A percentile compares a stretch with the other conserved stretches of the same genome.
These are phyloP conservation scores for Myripristis murdjan DNA, from an alignment of 2,797 vertebrate species.

Conservation along the genomic window DNA sequence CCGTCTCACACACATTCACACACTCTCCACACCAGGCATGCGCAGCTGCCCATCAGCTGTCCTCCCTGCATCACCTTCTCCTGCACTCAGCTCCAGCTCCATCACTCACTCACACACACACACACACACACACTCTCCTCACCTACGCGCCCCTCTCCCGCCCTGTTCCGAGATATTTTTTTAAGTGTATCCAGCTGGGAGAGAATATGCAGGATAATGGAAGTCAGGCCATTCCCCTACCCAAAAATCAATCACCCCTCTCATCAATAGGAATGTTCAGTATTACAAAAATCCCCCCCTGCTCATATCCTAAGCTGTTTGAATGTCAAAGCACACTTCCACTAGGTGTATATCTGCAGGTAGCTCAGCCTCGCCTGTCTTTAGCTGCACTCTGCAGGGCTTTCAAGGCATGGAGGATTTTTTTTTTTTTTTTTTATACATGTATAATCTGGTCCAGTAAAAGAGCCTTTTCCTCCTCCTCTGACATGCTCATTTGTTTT, in stretches of 20 bases:
- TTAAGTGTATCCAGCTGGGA: slow-evolving; percentile 21
- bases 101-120: background rate
- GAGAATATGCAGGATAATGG: slow-evolving; percentile 26
- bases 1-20: slow-evolving; percentile 34
- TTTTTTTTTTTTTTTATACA: too few species aligned
- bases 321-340: slow-evolving; percentile 13
- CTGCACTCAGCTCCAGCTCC: background rate
- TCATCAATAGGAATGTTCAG: slow-evolving; percentile 65
- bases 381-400: background rate
- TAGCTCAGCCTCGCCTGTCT: slow-evolving; percentile 13
- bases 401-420: too few species aligned
- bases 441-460: slow-evolving; percentile 1
- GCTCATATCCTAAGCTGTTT: slow-evolving; percentile 24
- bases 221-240: slow-evolving; percentile 34
- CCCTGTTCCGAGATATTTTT: slow-evolving; percentile 16
- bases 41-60: slow-evolving; percentile 59
- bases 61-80: slow-evolving; percentile 23
- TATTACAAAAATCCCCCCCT: slow-evolving; percentile 57
- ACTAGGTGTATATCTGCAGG: slow-evolving; percentile 25
- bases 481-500: slow-evolving; percentile 55
- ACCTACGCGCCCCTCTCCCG: background rate
- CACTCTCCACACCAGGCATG: slow-evolving; percentile 4
- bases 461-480: slow-evolving; percentile 14
- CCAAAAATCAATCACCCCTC: slow-evolving; percentile 39
- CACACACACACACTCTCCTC: too few species aligned